Percentiles rank a stretch among this genome's conserved stretches.
These are phyloP conservation scores for Caenorhabditis wallacei DNA, from an alignment of 2,888 invertebrate genomes.

Conservation along the genomic window DNA sequence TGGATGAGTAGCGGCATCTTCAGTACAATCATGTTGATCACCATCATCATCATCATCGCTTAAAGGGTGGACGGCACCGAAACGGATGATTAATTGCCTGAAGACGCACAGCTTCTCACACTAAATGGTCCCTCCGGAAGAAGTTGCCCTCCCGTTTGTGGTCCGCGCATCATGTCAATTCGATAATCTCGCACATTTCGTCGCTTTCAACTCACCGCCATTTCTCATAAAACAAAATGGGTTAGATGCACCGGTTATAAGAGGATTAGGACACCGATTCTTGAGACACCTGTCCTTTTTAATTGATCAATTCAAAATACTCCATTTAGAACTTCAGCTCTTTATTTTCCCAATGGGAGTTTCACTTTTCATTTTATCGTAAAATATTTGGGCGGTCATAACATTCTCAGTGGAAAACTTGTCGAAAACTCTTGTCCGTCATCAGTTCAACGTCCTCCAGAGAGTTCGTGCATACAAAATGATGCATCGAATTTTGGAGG, in stretches of 20 bases:
- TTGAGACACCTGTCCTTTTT: slow-evolving; percentile 7
- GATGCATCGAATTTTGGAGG: slow-evolving; percentile 40
- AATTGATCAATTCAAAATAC: slow-evolving; percentile 23
- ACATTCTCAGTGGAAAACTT: slow-evolving; percentile 23
- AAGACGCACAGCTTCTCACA: slow-evolving; percentile 30
- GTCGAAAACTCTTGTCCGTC: slow-evolving; percentile 38
- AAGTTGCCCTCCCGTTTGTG: slow-evolving; percentile 33
- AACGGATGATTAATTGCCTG: slow-evolving; percentile 52
- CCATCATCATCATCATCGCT: slow-evolving; percentile 10
- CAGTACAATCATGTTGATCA: slow-evolving; percentile 33
- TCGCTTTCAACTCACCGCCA: slow-evolving; percentile 52
- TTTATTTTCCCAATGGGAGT: slow-evolving; percentile 37
- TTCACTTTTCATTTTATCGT: slow-evolving; percentile 23
- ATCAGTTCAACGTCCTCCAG: slow-evolving; percentile 38
- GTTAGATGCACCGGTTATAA: not conserved
- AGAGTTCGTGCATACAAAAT: slow-evolving; percentile 57
- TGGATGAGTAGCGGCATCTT: not conserved
- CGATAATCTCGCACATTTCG: slow-evolving; percentile 56
- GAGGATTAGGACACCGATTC: slow-evolving; percentile 25
- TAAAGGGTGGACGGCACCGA: slow-evolving; percentile 3
- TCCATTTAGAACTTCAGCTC: not conserved
- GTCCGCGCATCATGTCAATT: slow-evolving; percentile 43
- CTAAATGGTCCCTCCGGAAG: slow-evolving; percentile 60
- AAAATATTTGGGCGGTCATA: slow-evolving; percentile 39
- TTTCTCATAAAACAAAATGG: slow-evolving; percentile 4